phyloP scores from a whole-genome alignment of 2,888 invertebrate species.

The Lochmaea crataegi region DNA sequence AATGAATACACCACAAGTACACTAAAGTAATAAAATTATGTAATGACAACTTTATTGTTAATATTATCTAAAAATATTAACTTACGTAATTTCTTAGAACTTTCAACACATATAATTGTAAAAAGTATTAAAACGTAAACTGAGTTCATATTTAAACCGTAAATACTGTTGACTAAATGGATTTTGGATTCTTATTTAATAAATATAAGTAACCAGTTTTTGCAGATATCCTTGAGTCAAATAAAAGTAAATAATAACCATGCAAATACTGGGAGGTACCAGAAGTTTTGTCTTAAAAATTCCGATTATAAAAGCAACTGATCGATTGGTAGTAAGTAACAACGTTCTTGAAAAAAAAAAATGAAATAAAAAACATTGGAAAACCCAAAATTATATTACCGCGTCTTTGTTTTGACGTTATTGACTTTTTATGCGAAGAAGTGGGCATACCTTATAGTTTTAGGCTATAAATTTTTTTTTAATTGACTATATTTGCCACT shows the following conservation, averaged over 20 bases:
- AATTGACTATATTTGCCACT: no score
- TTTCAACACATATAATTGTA: neutral
- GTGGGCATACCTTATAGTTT: no score
- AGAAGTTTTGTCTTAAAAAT: neutral
- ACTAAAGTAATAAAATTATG: neutral
- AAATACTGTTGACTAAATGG: neutral
- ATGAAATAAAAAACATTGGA: neutral
- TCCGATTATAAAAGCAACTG: neutral
- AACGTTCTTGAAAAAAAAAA: neutral
- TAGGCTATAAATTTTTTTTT: no score
- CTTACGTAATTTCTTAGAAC: conserved; percentile 25
- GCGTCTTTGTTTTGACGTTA: no score
- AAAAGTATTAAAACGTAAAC: conserved; percentile 4
- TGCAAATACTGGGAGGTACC: neutral
- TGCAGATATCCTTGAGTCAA: neutral
- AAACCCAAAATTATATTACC: no score
- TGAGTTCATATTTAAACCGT: neutral
- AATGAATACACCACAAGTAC: no score
- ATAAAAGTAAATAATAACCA: neutral
- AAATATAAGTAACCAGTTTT: neutral
- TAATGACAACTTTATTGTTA: neutral
- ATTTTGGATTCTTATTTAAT: neutral
- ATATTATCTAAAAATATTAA: neutral
- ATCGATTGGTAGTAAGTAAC: neutral
- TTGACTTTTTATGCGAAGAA: no score